A percentile compares a stretch with the other conserved stretches of the same genome.
Evolutionary conservation across 2,888 invertebrate species (phyloP).

Genomic region (Colostygia pectinataria): DNA sequence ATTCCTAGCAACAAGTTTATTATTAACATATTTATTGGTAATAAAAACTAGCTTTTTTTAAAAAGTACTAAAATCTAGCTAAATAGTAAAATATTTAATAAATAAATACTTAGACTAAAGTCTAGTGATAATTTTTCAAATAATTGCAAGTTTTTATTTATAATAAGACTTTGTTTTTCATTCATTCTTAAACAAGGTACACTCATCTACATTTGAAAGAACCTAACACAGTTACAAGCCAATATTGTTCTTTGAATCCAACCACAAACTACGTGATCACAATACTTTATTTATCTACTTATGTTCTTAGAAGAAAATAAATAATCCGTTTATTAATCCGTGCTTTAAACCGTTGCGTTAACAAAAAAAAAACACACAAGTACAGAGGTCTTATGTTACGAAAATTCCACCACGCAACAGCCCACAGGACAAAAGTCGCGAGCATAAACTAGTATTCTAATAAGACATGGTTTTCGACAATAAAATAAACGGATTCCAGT

Average conservation of each 20-base stretch:
- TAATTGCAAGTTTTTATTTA: not conserved
- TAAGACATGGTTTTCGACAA: too few relatives aligned
- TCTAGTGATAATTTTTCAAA: too few relatives aligned
- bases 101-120: too few relatives aligned
- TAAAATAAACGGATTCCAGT: slow-evolving; percentile 17
- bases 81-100: too few relatives aligned
- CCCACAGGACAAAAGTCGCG: too few relatives aligned
- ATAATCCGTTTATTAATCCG: slow-evolving; percentile 30
- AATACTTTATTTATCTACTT: slow-evolving; percentile 14
- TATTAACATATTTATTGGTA: slow-evolving; percentile 16
- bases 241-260: slow-evolving; percentile 19
- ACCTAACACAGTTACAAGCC: not conserved
- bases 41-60: not conserved
- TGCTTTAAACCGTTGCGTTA: slow-evolving; percentile 48
- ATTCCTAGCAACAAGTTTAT: slow-evolving; percentile 7
- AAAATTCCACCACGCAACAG: too few relatives aligned
- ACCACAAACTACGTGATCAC: slow-evolving; percentile 21
- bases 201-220: not conserved
- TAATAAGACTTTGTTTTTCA: too few relatives aligned
- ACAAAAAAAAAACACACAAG: slow-evolving; percentile 50
- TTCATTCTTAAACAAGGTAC: too few relatives aligned
- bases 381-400: too few relatives aligned
- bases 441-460: too few relatives aligned
- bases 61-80: too few relatives aligned
- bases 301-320: slow-evolving; percentile 37